These are phyloP conservation scores for Ciconia boyciana DNA, from an alignment of 2,113 vertebrate genomes.

Conservation along the genomic window DNA sequence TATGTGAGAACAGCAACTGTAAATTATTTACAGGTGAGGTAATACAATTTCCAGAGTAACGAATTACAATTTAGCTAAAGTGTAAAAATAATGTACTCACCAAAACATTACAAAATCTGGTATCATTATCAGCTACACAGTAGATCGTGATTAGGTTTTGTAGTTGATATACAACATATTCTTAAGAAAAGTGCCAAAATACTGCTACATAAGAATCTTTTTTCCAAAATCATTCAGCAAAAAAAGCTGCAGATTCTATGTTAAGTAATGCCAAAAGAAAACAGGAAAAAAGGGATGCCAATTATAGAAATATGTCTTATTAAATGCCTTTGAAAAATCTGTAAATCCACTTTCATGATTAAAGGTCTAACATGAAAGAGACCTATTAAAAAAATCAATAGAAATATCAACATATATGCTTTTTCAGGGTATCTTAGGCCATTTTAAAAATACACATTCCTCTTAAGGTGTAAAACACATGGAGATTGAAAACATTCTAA, in stretches of 20 bases:
- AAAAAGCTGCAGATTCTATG: slow-evolving; percentile 1
- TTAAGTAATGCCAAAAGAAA: slow-evolving; percentile 62
- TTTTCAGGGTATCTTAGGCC: slow-evolving; percentile 42
- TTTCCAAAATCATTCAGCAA: slow-evolving; percentile 21
- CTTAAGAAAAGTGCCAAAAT: slow-evolving; percentile 65
- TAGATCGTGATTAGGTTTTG: slow-evolving; percentile 11
- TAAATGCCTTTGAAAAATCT: slow-evolving; percentile 70
- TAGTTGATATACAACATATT: slow-evolving; percentile 11
- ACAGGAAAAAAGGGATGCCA: slow-evolving; percentile 25
- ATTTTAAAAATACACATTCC: slow-evolving; percentile 55
- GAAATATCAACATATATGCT: slow-evolving; percentile 46
- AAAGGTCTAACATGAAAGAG: slow-evolving; percentile 62
- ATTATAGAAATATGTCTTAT: slow-evolving; percentile 62
- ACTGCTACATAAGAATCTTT: slow-evolving; percentile 53
- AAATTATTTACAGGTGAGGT: slow-evolving; percentile 69
- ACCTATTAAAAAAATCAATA: slow-evolving; percentile 37
- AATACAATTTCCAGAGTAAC: slow-evolving; percentile 57
- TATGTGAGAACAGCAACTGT: slow-evolving; percentile 36
- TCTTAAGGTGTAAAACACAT: slow-evolving; percentile 5
- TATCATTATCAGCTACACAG: not conserved
- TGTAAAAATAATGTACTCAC: slow-evolving; percentile 36
- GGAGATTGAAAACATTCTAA: slow-evolving; percentile 22
- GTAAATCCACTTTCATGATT: slow-evolving; percentile 57
- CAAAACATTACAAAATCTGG: slow-evolving; percentile 44
- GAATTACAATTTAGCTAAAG: slow-evolving; percentile 26